These are phyloP conservation scores for Melinaea menophilus DNA, from an alignment of 2,888 invertebrate genomes.

Conservation along the genomic window DNA sequence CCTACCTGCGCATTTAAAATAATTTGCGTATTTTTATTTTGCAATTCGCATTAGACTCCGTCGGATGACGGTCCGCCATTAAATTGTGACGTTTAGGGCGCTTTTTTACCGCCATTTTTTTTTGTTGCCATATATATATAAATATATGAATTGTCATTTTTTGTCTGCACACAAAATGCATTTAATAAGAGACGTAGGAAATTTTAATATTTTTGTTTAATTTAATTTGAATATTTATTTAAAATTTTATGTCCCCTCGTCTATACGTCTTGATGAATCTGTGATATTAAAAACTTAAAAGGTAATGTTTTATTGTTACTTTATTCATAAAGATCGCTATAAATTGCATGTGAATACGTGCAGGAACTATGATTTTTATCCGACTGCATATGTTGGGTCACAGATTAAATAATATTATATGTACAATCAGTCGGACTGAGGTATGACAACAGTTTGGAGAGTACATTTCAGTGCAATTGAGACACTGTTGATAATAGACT, in stretches of 20 bases:
- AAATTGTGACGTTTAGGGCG: slow-evolving; percentile 47
- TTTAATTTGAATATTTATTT: too few species aligned
- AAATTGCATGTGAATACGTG: slow-evolving; percentile 11
- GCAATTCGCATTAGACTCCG: slow-evolving; percentile 52
- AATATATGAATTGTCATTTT: slow-evolving; percentile 10
- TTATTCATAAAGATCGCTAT: slow-evolving; percentile 11
- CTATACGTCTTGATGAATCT: too few species aligned
- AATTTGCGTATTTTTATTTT: slow-evolving; percentile 66
- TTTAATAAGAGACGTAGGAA: background rate
- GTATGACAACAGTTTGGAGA: background rate
- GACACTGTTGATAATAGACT: slow-evolving; percentile 20
- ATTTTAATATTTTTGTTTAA: background rate
- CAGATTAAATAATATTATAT: slow-evolving; percentile 7
- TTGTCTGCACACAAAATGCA: slow-evolving; percentile 3
- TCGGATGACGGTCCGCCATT: slow-evolving; percentile 58
- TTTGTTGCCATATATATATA: background rate
- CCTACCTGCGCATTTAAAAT: slow-evolving; percentile 75
- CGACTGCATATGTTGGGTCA: slow-evolving; percentile 8
- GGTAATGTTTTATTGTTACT: background rate
- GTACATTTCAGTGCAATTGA: slow-evolving; percentile 7
- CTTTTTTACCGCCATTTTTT: slow-evolving; percentile 26
- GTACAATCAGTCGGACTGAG: background rate
- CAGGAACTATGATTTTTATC: slow-evolving; percentile 18
- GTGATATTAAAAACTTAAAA: background rate
- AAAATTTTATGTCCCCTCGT: too few species aligned